Percentiles rank a stretch among this genome's conserved stretches.
Evolutionary conservation across 2,113 vertebrate genomes (phyloP).

Genomic region (Stegastes partitus): DNA sequence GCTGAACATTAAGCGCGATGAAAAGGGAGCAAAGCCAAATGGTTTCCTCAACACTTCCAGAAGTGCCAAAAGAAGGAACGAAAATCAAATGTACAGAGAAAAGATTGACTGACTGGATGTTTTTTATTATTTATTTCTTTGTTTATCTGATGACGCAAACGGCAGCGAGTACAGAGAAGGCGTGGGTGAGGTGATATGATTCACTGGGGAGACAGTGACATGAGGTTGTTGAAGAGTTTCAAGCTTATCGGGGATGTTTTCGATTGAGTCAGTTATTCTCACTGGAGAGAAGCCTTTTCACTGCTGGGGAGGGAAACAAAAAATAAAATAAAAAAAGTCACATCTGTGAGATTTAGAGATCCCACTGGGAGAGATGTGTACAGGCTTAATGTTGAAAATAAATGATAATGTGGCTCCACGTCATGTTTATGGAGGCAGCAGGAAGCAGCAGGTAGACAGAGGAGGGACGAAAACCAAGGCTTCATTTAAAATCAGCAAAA

Average conservation of each 20-base stretch:
- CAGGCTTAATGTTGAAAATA: not conserved
- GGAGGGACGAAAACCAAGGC: not conserved
- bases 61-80: constrained; percentile 4
- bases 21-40: not conserved
- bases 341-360: constrained; percentile 31
- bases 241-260: constrained; percentile 50
- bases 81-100: constrained; percentile 28
- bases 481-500: not conserved
- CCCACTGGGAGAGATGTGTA: not conserved
- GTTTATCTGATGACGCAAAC: constrained; percentile 57
- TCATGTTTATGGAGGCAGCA: not conserved
- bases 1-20: not conserved
- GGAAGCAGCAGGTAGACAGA: not conserved
- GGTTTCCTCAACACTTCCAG: not conserved
- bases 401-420: not conserved
- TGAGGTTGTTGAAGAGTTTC: constrained; percentile 52
- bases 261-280: constrained; percentile 44
- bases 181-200: constrained; percentile 71
- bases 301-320: not conserved
- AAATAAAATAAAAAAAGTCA: constrained; percentile 17
- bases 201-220: constrained; percentile 55
- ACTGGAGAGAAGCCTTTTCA: constrained; percentile 31
- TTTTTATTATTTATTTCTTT: constrained; percentile 33
- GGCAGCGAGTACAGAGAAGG: constrained; percentile 43
- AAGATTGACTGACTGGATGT: constrained; percentile 46